Conservation (phyloP, 1,140 invertebrate genomes). For the Drosophila tani region DNA sequence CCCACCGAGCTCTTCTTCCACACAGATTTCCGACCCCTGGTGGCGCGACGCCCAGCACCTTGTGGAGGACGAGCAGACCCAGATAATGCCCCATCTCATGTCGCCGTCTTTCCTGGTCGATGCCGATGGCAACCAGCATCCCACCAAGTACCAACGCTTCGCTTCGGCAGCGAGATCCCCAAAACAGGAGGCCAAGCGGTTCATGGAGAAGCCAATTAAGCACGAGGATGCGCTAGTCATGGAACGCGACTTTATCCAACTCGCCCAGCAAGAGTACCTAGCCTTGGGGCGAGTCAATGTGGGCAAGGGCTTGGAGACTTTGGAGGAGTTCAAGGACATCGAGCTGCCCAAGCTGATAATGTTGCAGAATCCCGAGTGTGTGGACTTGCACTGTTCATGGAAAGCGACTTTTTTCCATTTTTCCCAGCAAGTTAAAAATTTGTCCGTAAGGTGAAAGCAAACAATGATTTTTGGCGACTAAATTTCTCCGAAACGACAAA, state of each 20-base stretch:
- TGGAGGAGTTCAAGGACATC: constrained; percentile 87
- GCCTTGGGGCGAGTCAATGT: constrained; percentile 88
- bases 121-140: constrained; percentile 97
- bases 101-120: constrained; percentile 99
- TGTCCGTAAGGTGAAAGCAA: no score
- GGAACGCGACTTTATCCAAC: constrained; percentile 88
- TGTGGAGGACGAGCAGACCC: constrained; percentile 98
- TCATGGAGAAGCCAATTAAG: constrained; percentile 72
- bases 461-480: no score
- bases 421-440: no score
- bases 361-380: constrained; percentile 93
- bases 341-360: constrained; percentile 92
- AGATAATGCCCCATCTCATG: constrained; percentile 98
- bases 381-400: no score
- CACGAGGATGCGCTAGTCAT: constrained; percentile 76
- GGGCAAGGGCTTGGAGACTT: constrained; percentile 87
- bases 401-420: no score
- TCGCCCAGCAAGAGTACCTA: constrained; percentile 90
- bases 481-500: no score
- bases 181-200: constrained; percentile 67
- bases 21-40: constrained; percentile 97
- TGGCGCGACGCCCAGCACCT: constrained; percentile 93
- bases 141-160: constrained; percentile 92
- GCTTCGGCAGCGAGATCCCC: constrained; percentile 86
- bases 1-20: constrained; percentile 98